Percentiles rank a stretch among this genome's conserved stretches.
phyloP scores from a whole-genome alignment of 2,113 vertebrate genomes.

The Myotis yumanensis region DNA sequence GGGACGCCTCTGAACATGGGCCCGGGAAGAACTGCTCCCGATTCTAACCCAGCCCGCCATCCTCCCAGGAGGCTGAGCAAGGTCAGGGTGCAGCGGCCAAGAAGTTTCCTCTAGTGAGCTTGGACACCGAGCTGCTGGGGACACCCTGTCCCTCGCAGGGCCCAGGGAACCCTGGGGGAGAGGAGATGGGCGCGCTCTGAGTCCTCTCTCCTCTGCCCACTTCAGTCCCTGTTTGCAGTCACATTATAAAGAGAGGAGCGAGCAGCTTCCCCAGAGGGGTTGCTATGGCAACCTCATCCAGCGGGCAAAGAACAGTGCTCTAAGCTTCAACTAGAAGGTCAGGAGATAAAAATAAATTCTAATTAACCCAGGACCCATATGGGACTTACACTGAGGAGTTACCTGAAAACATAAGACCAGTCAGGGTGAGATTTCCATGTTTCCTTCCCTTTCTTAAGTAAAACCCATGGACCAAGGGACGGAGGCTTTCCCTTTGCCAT shows the following conservation, averaged over 20 bases:
- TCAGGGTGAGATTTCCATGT: neutral
- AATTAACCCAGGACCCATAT: slow-evolving; percentile 57
- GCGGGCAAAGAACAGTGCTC: slow-evolving; percentile 62
- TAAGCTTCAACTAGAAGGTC: slow-evolving; percentile 44
- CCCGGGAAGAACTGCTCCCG: neutral
- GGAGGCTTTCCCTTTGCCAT: neutral
- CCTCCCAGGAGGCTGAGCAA: neutral
- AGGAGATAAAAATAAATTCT: slow-evolving; percentile 77
- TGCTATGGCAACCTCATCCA: slow-evolving; percentile 75
- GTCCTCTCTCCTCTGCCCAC: no score
- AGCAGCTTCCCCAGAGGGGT: slow-evolving; percentile 52
- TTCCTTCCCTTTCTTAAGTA: neutral
- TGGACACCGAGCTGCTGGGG: neutral
- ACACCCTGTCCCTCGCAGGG: no score
- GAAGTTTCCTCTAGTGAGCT: no score
- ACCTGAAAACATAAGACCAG: slow-evolving; percentile 36
- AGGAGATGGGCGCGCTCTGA: neutral
- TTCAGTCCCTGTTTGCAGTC: neutral
- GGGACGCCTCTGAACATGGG: neutral
- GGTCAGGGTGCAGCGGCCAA: no score
- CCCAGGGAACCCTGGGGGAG: neutral
- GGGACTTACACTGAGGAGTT: slow-evolving; percentile 40
- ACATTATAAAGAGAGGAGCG: slow-evolving; percentile 17
- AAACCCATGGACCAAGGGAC: neutral
- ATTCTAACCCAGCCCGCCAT: neutral